Base-by-base conservation (phyloP, 2,888 invertebrate species). In the Acutogordius australiensis region DNA sequence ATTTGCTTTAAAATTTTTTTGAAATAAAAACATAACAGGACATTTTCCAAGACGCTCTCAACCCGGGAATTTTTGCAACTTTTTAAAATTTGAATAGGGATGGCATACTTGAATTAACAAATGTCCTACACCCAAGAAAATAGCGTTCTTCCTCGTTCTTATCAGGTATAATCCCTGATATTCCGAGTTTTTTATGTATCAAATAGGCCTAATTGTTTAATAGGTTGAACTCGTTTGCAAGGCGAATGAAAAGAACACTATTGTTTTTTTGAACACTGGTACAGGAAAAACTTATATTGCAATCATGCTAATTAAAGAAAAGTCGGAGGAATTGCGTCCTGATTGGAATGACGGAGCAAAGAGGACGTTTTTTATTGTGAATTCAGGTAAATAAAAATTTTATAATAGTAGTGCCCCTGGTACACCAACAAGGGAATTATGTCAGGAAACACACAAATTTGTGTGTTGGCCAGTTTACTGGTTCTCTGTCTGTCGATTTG, bases 271-370 rank as follows among this genome's bases (percentile, higher is more conserved):
- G 61, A 88, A 87, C 0, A 90, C 91, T 45, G 88, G 87, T 0
- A 76, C 83, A 0, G 91, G 91, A 0, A 91, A 94, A 73, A 90
- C 90, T 0, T 88, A 79, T 66, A 84, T 94, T 64, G 84, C 88
- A 0, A 76, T 84, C 1, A 80, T 88, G 70, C 73, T 90, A 44
- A 76, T 90, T 51, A 83, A 85, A 68, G 85, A 86, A 69, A 75
- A 80, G 65, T 79, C 81, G 1, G 76, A 78, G 66, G 76, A 77
- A 65, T 77, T 82, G 63, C 73, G 82, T 56, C 71, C 70, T n/a
- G 65, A 67, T 28, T 60, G 66, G 29, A 61, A 64, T 13, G 61
- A 62, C 8, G 65, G 64, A 72, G 74, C 77, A 71, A 71, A 72
- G 64, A 65, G 72, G 60, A 71, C 71, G 2, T 66, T 75, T 58